Conservation (phyloP, 2,888 invertebrate species). For the Pyrgus malvae region DNA sequence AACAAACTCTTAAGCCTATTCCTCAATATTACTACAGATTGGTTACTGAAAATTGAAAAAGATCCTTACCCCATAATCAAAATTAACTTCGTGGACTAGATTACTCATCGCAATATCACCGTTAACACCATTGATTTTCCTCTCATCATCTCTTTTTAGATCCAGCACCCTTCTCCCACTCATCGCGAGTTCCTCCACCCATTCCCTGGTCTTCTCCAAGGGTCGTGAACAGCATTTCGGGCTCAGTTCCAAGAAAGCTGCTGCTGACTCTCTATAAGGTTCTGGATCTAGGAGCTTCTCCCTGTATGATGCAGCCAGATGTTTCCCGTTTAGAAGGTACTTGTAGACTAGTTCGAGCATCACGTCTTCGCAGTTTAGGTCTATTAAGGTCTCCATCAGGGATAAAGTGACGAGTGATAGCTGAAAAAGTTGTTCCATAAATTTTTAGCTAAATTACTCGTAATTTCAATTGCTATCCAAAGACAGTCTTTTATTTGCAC, state of each 20-base stretch:
- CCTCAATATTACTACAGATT: too few species aligned
- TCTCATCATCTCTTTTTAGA: conserved; percentile 53
- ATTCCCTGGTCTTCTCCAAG: conserved; percentile 58
- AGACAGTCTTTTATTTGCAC: too few species aligned
- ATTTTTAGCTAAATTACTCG: too few species aligned
- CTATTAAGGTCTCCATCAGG: conserved; percentile 94
- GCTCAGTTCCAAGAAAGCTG: conserved; percentile 66
- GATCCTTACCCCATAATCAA: conserved; percentile 75
- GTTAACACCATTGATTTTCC: conserved; percentile 57
- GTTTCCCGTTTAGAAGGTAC: conserved; percentile 82
- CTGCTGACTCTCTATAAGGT: conserved; percentile 64
- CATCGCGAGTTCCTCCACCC: conserved; percentile 64
- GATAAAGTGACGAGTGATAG: conserved; percentile 94
- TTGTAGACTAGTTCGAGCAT: conserved; percentile 95
- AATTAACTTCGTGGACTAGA: conserved; percentile 66
- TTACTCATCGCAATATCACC: conserved; percentile 68
- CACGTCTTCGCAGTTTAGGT: conserved; percentile 97
- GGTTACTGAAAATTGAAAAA: too few species aligned
- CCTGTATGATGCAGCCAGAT: conserved; percentile 55
- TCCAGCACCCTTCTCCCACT: conserved; percentile 62
- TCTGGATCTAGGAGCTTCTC: conserved; percentile 60
- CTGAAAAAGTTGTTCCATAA: conserved; percentile 71
- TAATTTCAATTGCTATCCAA: too few species aligned
- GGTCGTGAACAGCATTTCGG: conserved; percentile 84
- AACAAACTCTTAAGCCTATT: too few species aligned